These are phyloP conservation scores for Eremobia ochroleuca DNA, from an alignment of 2,888 invertebrate genomes.

Conservation along the genomic window DNA sequence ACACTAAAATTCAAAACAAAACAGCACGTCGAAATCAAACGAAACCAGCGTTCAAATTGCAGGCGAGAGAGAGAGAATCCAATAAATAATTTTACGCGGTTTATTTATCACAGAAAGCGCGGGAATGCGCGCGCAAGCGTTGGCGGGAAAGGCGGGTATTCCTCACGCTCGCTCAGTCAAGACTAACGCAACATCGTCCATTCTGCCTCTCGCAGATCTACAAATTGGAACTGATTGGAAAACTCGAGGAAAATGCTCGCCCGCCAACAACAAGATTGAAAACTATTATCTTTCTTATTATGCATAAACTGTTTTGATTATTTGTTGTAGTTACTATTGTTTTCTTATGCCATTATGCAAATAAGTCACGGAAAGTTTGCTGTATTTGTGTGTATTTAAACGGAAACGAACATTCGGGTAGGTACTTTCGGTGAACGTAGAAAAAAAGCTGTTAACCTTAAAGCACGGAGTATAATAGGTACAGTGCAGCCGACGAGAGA, in stretches of 20 bases:
- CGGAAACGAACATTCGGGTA: background rate
- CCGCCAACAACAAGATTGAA: constrained; percentile 38
- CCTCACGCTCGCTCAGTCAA: constrained; percentile 61
- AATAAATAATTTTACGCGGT: constrained; percentile 51
- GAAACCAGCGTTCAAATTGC: constrained; percentile 13
- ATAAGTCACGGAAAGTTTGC: constrained; percentile 28
- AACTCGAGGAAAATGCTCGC: constrained; percentile 56
- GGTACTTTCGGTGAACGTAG: background rate
- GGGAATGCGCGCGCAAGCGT: constrained; percentile 53
- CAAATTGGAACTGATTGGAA: constrained; percentile 64
- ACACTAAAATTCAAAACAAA: constrained; percentile 27
- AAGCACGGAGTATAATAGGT: no score
- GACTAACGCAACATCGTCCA: constrained; percentile 65
- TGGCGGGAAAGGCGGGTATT: constrained; percentile 47
- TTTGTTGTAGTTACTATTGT: constrained; percentile 36
- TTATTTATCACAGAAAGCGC: constrained; percentile 48
- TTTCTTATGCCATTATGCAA: constrained; percentile 8
- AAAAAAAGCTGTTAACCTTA: background rate
- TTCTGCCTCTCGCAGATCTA: constrained; percentile 48
- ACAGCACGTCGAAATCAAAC: constrained; percentile 21
- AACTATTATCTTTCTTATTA: constrained; percentile 49
- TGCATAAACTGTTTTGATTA: constrained; percentile 54
- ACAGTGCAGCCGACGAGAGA: no score
- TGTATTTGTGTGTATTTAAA: no score
- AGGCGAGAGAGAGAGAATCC: constrained; percentile 19